phyloP scores from a whole-genome alignment of 2,888 invertebrate genomes.

The Neoitamus cyanurus region DNA sequence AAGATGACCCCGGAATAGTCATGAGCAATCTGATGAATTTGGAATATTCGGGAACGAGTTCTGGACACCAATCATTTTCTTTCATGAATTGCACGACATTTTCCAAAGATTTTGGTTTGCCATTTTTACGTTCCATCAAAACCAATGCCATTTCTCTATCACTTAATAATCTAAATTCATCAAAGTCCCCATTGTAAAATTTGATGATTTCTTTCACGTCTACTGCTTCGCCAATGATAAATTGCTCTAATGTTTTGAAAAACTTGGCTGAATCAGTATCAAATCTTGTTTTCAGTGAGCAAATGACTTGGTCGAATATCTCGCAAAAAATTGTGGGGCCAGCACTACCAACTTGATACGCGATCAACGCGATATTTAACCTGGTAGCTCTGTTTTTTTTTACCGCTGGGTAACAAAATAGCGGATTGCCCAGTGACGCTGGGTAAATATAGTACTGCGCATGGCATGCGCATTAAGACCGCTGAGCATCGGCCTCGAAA shows the following conservation, averaged over 20 bases:
- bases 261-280: neutral
- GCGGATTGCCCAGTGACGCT: too few relatives aligned
- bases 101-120: neutral
- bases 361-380: too few relatives aligned
- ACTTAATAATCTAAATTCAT: neutral
- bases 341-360: too few relatives aligned
- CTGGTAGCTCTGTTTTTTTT: too few relatives aligned
- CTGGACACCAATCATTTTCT: neutral
- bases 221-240: neutral
- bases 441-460: too few relatives aligned
- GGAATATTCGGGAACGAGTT: neutral
- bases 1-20: neutral
- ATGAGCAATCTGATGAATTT: neutral
- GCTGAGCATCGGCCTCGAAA: too few relatives aligned
- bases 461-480: too few relatives aligned
- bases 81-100: neutral
- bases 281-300: neutral
- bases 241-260: neutral
- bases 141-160: neutral
- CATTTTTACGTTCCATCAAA: neutral
- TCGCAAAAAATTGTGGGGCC: neutral
- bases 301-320: neutral
- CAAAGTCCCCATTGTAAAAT: neutral
- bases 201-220: neutral
- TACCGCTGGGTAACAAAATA: too few relatives aligned